Percentiles rank a stretch among this genome's conserved stretches.
phyloP scores from a whole-genome alignment of 2,888 invertebrate genomes.

The Salpingus planirostris region DNA sequence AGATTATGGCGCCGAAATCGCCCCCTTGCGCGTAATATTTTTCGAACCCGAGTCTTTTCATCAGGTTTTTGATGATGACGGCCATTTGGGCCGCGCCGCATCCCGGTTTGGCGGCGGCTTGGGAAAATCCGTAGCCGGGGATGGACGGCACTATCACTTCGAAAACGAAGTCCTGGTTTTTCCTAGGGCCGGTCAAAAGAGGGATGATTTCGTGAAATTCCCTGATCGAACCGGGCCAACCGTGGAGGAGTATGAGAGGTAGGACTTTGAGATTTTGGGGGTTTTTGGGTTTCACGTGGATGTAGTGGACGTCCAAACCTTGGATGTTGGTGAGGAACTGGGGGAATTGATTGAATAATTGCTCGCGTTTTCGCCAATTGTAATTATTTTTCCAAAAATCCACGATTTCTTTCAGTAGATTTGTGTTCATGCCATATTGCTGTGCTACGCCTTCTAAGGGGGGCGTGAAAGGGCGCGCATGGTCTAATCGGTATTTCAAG shows the following conservation, averaged over 20 bases:
- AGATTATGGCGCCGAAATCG: slow-evolving; percentile 70
- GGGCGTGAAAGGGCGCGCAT: slow-evolving; percentile 32
- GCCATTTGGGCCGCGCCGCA: slow-evolving; percentile 50
- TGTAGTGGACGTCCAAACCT: slow-evolving; percentile 54
- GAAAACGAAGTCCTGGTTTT: slow-evolving; percentile 52
- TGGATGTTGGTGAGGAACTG: slow-evolving; percentile 65
- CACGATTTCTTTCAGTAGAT: slow-evolving; percentile 52
- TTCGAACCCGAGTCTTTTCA: slow-evolving; percentile 58
- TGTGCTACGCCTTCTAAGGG: slow-evolving; percentile 63
- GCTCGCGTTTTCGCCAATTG: slow-evolving; percentile 56
- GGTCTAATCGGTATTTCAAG: slow-evolving; percentile 47
- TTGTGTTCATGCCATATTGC: slow-evolving; percentile 72
- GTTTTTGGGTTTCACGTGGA: slow-evolving; percentile 47
- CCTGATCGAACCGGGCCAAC: slow-evolving; percentile 82
- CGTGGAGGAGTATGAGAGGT: slow-evolving; percentile 68
- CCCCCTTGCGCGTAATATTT: slow-evolving; percentile 68
- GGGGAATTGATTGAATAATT: slow-evolving; percentile 53
- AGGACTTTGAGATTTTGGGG: slow-evolving; percentile 39
- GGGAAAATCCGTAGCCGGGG: slow-evolving; percentile 46
- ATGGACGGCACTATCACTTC: slow-evolving; percentile 53
- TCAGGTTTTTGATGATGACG: slow-evolving; percentile 55
- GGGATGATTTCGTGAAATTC: slow-evolving; percentile 76
- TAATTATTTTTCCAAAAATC: slow-evolving; percentile 70
- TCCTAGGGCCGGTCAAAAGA: slow-evolving; percentile 45
- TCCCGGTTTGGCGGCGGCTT: slow-evolving; percentile 54